Evolutionary conservation across 1,140 invertebrate genomes (phyloP).

Genomic region (Pygmarrhopalites habei): DNA sequence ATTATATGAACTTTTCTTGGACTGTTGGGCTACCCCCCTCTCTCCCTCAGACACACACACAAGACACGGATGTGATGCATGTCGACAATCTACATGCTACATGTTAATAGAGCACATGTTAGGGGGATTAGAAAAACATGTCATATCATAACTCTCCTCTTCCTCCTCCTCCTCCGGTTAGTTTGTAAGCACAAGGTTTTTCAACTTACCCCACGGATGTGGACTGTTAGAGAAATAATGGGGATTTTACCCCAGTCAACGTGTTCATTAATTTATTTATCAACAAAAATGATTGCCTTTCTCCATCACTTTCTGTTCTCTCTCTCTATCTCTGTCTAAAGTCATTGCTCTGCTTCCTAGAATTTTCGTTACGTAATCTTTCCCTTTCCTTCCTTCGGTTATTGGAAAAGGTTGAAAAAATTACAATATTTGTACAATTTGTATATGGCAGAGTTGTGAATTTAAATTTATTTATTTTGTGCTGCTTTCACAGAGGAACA

Average conservation of each 20-base stretch:
- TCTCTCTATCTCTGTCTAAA: too few relatives aligned
- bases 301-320: too few relatives aligned
- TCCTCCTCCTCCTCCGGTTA: background rate
- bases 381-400: too few relatives aligned
- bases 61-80: too few relatives aligned
- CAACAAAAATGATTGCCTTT: background rate
- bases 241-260: slow-evolving; percentile 14
- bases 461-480: too few relatives aligned
- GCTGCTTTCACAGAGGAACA: background rate
- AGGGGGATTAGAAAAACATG: slow-evolving; percentile 1
- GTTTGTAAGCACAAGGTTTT: background rate
- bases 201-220: background rate
- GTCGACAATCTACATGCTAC: too few relatives aligned
- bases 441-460: too few relatives aligned
- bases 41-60: background rate
- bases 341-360: too few relatives aligned
- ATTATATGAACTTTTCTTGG: background rate
- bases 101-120: background rate
- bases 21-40: background rate
- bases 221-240: slow-evolving; percentile 3
- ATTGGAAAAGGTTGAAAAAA: too few relatives aligned
- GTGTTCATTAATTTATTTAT: slow-evolving; percentile 6
- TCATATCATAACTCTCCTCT: slow-evolving; percentile 11
- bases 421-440: too few relatives aligned
- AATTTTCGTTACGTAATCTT: too few relatives aligned